These are phyloP conservation scores for Chrosomus eos DNA, from an alignment of 2,797 vertebrate species.

Conservation along the genomic window DNA sequence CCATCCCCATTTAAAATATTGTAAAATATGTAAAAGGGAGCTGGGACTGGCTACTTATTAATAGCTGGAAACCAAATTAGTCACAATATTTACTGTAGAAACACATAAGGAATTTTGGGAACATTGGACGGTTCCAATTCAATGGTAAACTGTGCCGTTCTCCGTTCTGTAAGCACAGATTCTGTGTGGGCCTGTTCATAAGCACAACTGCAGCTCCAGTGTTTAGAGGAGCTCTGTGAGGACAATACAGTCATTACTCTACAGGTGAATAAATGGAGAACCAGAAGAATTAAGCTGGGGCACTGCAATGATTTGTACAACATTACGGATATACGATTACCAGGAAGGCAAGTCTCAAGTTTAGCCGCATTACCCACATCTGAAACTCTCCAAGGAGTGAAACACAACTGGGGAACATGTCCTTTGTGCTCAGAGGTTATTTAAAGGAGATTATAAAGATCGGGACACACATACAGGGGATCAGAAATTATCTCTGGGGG, in stretches of 20 bases:
- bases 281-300: neutral
- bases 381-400: neutral
- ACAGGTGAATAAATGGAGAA: neutral
- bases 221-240: neutral
- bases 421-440: slow-evolving; percentile 6
- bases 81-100: slow-evolving; percentile 17
- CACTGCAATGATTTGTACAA: neutral
- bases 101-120: neutral
- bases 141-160: neutral
- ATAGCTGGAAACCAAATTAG: neutral
- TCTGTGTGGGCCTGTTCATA: slow-evolving; percentile 4
- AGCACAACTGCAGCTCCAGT: neutral
- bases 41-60: neutral
- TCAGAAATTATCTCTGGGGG: neutral
- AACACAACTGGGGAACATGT: neutral
- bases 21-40: neutral
- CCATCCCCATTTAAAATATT: neutral
- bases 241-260: neutral
- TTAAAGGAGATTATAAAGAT: slow-evolving; percentile 27
- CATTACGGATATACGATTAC: neutral
- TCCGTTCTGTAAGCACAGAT: neutral
- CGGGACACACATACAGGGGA: neutral
- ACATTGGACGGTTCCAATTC: neutral
- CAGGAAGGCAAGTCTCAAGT: neutral
- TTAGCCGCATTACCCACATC: neutral